Evolutionary conservation across 2,113 vertebrate genomes (phyloP).

Genomic region (Leucopternis melanops): DNA sequence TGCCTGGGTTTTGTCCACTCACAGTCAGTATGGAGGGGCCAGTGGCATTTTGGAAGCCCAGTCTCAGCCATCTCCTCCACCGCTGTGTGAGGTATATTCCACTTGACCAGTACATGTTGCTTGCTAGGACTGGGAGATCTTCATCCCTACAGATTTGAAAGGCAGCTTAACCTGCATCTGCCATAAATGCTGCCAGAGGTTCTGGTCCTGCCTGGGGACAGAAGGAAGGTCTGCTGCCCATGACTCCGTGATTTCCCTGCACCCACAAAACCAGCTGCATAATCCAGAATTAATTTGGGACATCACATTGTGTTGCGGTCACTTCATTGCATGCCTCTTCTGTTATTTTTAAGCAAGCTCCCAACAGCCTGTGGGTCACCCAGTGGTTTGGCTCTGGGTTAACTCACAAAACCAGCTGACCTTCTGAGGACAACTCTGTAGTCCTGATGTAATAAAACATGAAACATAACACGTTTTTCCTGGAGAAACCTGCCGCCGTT

Average conservation of each 20-base stretch:
- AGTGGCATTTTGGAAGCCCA: not conserved
- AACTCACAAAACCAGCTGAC: not conserved
- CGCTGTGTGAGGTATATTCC: rapidly evolving
- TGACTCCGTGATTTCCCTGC: not conserved
- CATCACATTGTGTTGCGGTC: rapidly evolving
- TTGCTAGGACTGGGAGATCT: not conserved
- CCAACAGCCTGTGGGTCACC: not conserved
- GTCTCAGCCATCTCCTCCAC: not conserved
- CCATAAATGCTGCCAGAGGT: not conserved
- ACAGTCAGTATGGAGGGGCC: not conserved
- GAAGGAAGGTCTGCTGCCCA: not conserved
- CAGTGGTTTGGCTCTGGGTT: not conserved
- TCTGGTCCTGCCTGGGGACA: not conserved
- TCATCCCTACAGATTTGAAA: not conserved
- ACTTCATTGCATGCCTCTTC: not conserved
- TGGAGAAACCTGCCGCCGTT: rapidly evolving
- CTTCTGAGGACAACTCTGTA: rapidly evolving
- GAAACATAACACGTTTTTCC: rapidly evolving
- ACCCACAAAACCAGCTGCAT: not conserved
- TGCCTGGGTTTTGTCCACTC: not conserved
- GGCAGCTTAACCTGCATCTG: not conserved
- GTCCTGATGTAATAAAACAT: not conserved
- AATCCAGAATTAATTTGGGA: not conserved
- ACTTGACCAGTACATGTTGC: not conserved
- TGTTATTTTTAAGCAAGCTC: not conserved